phyloP scores from a whole-genome alignment of 1,140 invertebrate species.

The Ostrea edulis region DNA sequence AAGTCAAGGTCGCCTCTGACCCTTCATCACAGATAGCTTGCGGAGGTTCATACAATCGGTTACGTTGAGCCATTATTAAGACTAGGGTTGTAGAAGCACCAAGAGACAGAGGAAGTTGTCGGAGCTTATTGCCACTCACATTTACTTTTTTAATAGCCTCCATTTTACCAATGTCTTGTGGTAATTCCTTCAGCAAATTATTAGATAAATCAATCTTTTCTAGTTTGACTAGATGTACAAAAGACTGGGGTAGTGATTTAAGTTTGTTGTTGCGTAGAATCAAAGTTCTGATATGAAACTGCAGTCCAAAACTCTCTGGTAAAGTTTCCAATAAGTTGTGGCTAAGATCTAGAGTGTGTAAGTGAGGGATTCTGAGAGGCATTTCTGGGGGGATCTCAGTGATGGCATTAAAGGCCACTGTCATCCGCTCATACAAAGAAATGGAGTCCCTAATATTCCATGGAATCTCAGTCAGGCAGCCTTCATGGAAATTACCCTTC shows the following conservation, averaged over 20 bases:
- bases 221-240: conserved; percentile 75
- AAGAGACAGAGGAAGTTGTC: conserved; percentile 72
- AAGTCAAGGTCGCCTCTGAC: conserved; percentile 72
- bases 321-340: conserved; percentile 74
- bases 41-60: conserved; percentile 73
- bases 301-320: conserved; percentile 77
- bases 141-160: conserved; percentile 75
- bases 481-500: conserved; percentile 67
- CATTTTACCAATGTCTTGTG: conserved; percentile 75
- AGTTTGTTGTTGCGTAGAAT: conserved; percentile 74
- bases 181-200: conserved; percentile 74
- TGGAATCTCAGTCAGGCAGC: conserved; percentile 72
- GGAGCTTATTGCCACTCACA: conserved; percentile 77
- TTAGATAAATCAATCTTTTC: conserved; percentile 77
- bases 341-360: conserved; percentile 76
- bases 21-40: conserved; percentile 76
- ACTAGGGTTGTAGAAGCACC: conserved; percentile 68
- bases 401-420: conserved; percentile 74
- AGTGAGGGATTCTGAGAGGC: conserved; percentile 77
- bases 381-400: conserved; percentile 76
- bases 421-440: conserved; percentile 75
- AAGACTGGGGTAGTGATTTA: conserved; percentile 69
- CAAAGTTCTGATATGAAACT: conserved; percentile 77
- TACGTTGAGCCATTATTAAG: conserved; percentile 73
- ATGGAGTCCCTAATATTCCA: conserved; percentile 73